phyloP scores from a whole-genome alignment of 1,140 invertebrate species.

The Epicauta chinensis region DNA sequence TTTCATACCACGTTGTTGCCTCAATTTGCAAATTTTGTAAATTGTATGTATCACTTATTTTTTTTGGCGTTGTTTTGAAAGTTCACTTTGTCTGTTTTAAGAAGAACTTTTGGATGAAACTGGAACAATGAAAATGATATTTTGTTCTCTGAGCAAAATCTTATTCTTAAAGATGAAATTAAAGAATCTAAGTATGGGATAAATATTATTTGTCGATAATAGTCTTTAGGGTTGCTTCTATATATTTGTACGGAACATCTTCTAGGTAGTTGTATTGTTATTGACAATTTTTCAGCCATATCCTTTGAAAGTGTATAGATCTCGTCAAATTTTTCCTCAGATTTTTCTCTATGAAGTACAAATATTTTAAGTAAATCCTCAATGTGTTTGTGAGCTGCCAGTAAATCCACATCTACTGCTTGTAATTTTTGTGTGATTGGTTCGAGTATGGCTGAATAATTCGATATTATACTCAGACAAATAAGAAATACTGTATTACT shows the following conservation, averaged over 20 bases:
- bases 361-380: neutral
- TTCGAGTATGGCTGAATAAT: neutral
- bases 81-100: too few relatives aligned
- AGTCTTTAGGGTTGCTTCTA: neutral
- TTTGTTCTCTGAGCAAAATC: neutral
- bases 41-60: neutral
- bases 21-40: neutral
- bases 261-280: neutral
- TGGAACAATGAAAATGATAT: neutral
- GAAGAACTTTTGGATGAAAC: neutral
- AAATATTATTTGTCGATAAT: slow-evolving; percentile 1
- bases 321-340: neutral
- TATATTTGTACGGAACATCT: neutral
- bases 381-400: neutral
- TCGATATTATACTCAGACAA: neutral
- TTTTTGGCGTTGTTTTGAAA: neutral
- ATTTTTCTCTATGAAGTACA: neutral
- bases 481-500: neutral
- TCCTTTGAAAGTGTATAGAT: neutral
- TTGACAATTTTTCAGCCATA: neutral
- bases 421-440: neutral
- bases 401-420: neutral
- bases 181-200: neutral
- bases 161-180: neutral
- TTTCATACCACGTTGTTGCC: neutral